Percentiles rank a stretch among this genome's conserved stretches.
Evolutionary conservation across 2,888 invertebrate genomes (phyloP).

Genomic region (Apodemia zela): DNA sequence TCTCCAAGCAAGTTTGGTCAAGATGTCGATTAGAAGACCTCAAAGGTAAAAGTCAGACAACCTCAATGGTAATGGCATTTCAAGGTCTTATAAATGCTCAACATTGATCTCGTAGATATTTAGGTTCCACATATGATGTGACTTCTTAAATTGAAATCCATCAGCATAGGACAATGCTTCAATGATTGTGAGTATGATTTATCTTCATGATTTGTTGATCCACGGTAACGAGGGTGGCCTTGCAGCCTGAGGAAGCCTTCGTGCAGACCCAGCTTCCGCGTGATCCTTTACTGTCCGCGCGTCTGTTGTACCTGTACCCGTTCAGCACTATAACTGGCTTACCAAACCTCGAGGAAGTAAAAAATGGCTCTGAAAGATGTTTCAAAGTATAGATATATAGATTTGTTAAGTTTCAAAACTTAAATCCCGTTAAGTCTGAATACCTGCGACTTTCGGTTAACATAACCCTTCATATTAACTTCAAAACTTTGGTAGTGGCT

Average conservation of each 20-base stretch:
- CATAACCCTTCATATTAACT: too few species aligned
- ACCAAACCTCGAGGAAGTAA: slow-evolving; percentile 42
- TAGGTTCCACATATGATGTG: too few species aligned
- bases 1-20: too few species aligned
- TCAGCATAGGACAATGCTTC: neutral
- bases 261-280: slow-evolving; percentile 45
- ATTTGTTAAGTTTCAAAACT: neutral
- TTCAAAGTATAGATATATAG: neutral
- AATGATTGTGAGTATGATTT: slow-evolving; percentile 30
- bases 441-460: too few species aligned
- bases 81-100: too few species aligned
- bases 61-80: too few species aligned
- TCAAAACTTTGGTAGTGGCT: too few species aligned
- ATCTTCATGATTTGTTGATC: slow-evolving; percentile 42
- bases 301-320: slow-evolving; percentile 45
- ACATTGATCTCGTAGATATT: too few species aligned
- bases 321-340: slow-evolving; percentile 46
- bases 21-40: too few species aligned
- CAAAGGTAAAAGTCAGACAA: too few species aligned
- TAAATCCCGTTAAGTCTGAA: neutral
- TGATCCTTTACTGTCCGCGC: slow-evolving; percentile 42
- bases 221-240: slow-evolving; percentile 44
- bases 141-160: neutral
- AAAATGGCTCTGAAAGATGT: slow-evolving; percentile 31
- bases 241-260: slow-evolving; percentile 40